A percentile compares a stretch with the other conserved stretches of the same genome.
Evolutionary conservation across 1,140 invertebrate genomes (phyloP).

Genomic region (Polyergus mexicanus): DNA sequence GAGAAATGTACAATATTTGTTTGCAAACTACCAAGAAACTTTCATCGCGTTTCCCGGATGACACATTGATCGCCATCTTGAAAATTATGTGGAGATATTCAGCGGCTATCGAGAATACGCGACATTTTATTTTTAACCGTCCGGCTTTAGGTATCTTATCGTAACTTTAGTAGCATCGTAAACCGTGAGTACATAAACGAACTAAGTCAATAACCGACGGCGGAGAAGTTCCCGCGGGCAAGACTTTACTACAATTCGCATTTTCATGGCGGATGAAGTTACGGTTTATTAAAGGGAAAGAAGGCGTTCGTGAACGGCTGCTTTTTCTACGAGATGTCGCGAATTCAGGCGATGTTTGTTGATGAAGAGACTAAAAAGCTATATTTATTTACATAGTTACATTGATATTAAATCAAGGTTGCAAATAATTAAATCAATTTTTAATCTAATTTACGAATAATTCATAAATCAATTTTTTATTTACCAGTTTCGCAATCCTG

Average conservation of each 20-base stretch:
- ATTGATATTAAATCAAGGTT: no score
- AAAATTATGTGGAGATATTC: conserved; percentile 34
- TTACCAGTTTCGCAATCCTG: no score
- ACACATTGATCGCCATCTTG: conserved; percentile 14
- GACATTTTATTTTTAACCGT: conserved; percentile 79
- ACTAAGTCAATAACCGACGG: conserved; percentile 83
- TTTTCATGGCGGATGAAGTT: conserved; percentile 83
- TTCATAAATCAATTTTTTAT: no score
- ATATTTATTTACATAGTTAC: no score
- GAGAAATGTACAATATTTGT: no score
- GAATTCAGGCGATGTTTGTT: not conserved
- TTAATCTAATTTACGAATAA: no score
- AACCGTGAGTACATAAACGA: conserved; percentile 85
- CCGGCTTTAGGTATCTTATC: conserved; percentile 67
- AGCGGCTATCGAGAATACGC: conserved; percentile 16
- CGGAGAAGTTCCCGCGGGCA: conserved; percentile 65
- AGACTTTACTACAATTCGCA: conserved; percentile 77
- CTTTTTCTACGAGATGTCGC: conserved; percentile 18
- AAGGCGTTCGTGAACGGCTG: conserved; percentile 60
- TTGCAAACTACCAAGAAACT: not conserved
- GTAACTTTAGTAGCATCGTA: conserved; percentile 83
- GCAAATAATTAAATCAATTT: no score
- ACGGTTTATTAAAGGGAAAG: conserved; percentile 84
- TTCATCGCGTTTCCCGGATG: not conserved
- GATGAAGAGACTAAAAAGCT: not conserved